These are phyloP conservation scores for Naso thynnoides DNA, from an alignment of 2,797 vertebrate genomes.

Conservation along the genomic window DNA sequence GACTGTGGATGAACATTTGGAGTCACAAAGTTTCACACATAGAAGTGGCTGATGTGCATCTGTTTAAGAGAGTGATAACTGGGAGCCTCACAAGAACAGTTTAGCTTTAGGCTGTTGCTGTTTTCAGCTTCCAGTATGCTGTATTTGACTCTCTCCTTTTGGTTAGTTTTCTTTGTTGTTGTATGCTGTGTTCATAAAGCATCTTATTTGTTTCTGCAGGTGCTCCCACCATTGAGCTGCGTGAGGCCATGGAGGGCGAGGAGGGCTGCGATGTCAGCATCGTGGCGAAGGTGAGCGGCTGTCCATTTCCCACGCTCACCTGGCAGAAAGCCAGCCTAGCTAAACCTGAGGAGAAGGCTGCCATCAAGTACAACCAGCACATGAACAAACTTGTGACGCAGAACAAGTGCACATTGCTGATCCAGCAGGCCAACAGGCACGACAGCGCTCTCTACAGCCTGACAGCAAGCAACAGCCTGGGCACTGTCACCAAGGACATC, in stretches of 20 bases:
- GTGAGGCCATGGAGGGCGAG: conserved; percentile 94
- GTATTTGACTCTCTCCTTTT: background rate
- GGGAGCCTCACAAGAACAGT: background rate
- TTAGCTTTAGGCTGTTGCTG: background rate
- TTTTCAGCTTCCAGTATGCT: background rate
- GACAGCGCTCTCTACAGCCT: conserved; percentile 94
- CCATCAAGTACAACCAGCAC: conserved; percentile 92
- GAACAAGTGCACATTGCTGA: conserved; percentile 92
- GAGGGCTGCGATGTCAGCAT: conserved; percentile 94
- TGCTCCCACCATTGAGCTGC: conserved; percentile 92
- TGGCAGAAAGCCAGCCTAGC: conserved; percentile 92
- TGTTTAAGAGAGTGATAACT: background rate
- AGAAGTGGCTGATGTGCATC: background rate
- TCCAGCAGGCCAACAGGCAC: conserved; percentile 92
- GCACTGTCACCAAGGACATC: conserved; percentile 92
- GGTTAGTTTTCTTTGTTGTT: background rate
- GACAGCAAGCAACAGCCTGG: conserved; percentile 93
- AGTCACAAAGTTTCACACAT: background rate
- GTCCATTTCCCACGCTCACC: conserved; percentile 93
- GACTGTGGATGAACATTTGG: background rate
- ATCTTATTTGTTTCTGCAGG: conserved; percentile 75
- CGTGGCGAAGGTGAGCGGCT: conserved; percentile 94
- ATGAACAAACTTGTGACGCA: conserved; percentile 94
- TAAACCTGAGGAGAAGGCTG: conserved; percentile 91
- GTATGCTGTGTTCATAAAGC: background rate